These are phyloP conservation scores for Xestia ashworthii DNA, from an alignment of 2,888 invertebrate species.

Conservation along the genomic window DNA sequence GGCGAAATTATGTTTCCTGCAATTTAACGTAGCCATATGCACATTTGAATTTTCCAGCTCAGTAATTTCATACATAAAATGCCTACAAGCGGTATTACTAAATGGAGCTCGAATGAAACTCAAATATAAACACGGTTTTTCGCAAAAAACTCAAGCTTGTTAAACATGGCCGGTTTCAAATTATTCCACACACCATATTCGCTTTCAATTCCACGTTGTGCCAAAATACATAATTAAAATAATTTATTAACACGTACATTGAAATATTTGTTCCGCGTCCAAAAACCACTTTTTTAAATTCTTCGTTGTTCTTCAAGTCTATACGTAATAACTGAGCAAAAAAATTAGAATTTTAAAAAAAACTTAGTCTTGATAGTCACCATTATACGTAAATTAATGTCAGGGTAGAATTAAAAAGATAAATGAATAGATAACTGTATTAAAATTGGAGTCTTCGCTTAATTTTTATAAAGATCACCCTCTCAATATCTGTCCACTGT, in stretches of 20 bases:
- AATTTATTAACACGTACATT: conserved; percentile 69
- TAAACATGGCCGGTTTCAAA: conserved; percentile 61
- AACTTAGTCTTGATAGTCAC: conserved; percentile 91
- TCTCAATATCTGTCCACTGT: conserved; percentile 87
- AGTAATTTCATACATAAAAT: conserved; percentile 68
- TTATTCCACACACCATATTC: conserved; percentile 65
- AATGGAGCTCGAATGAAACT: conserved; percentile 64
- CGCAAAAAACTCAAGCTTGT: conserved; percentile 56
- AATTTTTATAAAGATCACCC: conserved; percentile 84
- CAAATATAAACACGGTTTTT: conserved; percentile 61
- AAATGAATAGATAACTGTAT: conserved; percentile 84
- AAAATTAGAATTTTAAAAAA: conserved; percentile 80
- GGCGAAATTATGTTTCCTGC: conserved; percentile 70
- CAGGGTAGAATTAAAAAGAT: conserved; percentile 92
- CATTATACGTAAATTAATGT: conserved; percentile 97
- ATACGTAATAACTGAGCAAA: conserved; percentile 87
- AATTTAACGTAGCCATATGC: conserved; percentile 68
- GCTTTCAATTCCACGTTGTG: conserved; percentile 86
- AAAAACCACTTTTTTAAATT: conserved; percentile 65
- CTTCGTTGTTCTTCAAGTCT: conserved; percentile 70
- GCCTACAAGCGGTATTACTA: conserved; percentile 64
- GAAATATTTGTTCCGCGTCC: conserved; percentile 69
- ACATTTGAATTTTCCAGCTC: conserved; percentile 72
- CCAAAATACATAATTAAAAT: conserved; percentile 84
- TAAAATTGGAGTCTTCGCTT: conserved; percentile 84